Base-by-base conservation (phyloP, 2,888 invertebrate genomes). In the Argyresthia goedartella region DNA sequence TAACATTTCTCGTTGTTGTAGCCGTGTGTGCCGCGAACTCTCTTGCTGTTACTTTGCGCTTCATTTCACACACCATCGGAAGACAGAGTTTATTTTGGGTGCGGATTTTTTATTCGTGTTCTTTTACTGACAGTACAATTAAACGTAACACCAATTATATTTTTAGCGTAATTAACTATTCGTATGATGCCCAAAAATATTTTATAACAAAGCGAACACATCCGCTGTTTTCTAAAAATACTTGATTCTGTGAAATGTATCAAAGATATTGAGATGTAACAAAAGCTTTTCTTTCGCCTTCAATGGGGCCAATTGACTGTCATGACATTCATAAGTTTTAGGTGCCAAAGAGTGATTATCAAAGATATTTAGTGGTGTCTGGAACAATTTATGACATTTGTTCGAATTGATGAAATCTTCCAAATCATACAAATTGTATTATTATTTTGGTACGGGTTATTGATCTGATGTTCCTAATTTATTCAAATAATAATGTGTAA, bases 281-380 rank as follows among this genome's bases (percentile, higher is more conserved):
- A 16, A 46, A 46, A 45, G 46, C 25, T 48, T 41, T 52, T 48
- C 52, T 62, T 62, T 64, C 67, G 71, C 65, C 67, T 65, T 50
- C 50, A 63, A 60, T 64, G 66, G 70, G 73, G 67, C 64, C 69
- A 53, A 66, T 65, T 60, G 60, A 69, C 70, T 68, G 69, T 65
- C 70, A 66, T 65, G 72, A 76, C 69, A 67, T 76, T 66, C 67
- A 52, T 52, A 52, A 71, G 64, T 68, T 74, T 81, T 80, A 80
- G 81, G 85, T 86, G 86, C 86, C 86, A 86, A 86, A 86, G 86
- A 86, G 73, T 77, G 77, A 75, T 73, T 81, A 86, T 85, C 85
- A 85, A 86, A 85, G 86, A 81, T 73, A 67, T 63, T 56, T 59
- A 64, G 62, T 65, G 63, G 70, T 76, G 73, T 79, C 74, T 71